phyloP scores from a whole-genome alignment of 1,140 invertebrate species.

The Heliconius melpomene region DNA sequence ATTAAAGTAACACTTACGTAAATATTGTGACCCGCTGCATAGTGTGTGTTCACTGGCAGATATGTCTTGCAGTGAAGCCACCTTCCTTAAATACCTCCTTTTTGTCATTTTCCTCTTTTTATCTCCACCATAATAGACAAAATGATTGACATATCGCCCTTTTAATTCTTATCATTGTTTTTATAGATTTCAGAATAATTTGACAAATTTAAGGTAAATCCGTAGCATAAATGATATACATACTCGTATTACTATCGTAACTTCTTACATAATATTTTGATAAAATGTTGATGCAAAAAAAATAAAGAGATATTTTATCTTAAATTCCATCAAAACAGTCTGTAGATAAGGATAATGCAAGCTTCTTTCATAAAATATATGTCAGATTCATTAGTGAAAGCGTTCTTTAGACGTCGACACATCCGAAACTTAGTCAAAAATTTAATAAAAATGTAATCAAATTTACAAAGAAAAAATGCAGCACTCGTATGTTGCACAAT shows the following conservation, averaged over 20 bases:
- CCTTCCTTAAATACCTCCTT: neutral
- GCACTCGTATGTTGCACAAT: too few species aligned
- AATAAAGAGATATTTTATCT: neutral
- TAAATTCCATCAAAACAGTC: neutral
- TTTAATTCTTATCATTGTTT: conserved; percentile 7
- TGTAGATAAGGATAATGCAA: neutral
- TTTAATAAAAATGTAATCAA: neutral
- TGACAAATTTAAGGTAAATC: neutral
- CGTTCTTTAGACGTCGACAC: neutral
- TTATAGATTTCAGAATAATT: neutral
- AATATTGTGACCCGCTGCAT: neutral
- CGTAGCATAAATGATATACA: neutral
- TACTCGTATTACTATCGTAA: neutral
- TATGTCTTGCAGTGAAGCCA: neutral
- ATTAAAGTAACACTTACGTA: neutral
- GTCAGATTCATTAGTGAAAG: neutral
- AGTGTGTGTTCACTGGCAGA: neutral
- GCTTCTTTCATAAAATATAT: neutral
- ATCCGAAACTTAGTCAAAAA: neutral
- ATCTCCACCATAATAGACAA: neutral
- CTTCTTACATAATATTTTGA: neutral
- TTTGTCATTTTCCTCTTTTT: neutral
- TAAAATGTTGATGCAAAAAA: too few species aligned
- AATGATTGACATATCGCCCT: neutral
- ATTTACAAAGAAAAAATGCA: neutral